Conservation (phyloP, 2,888 invertebrate genomes). For the Helleia helle region DNA sequence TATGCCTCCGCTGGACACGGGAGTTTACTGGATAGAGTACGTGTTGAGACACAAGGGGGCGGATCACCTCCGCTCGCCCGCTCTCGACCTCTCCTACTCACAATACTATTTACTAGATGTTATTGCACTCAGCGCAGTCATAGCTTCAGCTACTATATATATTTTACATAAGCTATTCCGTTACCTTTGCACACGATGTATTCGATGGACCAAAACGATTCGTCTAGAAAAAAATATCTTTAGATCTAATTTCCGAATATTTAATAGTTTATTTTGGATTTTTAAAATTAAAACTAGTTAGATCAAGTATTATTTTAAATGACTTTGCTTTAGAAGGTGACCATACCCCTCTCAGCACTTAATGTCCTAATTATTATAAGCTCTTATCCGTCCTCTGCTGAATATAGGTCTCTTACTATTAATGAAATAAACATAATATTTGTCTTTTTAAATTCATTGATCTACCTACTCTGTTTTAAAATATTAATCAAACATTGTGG, state of each 20-base stretch:
- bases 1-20: slow-evolving; percentile 71
- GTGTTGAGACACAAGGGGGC: slow-evolving; percentile 74
- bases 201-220: slow-evolving; percentile 52
- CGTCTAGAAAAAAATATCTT: slow-evolving; percentile 48
- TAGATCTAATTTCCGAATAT: slow-evolving; percentile 44
- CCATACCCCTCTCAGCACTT: too few species aligned
- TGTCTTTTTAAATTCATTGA: too few species aligned
- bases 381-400: too few species aligned
- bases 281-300: slow-evolving; percentile 55
- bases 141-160: slow-evolving; percentile 38
- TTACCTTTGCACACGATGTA: slow-evolving; percentile 53
- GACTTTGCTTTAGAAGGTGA: background rate
- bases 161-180: slow-evolving; percentile 53
- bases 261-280: slow-evolving; percentile 52
- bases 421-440: too few species aligned
- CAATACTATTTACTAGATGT: slow-evolving; percentile 63
- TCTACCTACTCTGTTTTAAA: too few species aligned
- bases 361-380: too few species aligned
- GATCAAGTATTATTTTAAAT: slow-evolving; percentile 21
- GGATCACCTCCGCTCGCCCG: slow-evolving; percentile 61
- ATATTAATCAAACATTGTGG: too few species aligned
- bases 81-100: slow-evolving; percentile 54
- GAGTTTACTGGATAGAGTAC: slow-evolving; percentile 78
- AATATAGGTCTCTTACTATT: too few species aligned
- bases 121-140: slow-evolving; percentile 40